These are phyloP conservation scores for Cherax quadricarinatus DNA, from an alignment of 1,140 invertebrate species.

Conservation along the genomic window DNA sequence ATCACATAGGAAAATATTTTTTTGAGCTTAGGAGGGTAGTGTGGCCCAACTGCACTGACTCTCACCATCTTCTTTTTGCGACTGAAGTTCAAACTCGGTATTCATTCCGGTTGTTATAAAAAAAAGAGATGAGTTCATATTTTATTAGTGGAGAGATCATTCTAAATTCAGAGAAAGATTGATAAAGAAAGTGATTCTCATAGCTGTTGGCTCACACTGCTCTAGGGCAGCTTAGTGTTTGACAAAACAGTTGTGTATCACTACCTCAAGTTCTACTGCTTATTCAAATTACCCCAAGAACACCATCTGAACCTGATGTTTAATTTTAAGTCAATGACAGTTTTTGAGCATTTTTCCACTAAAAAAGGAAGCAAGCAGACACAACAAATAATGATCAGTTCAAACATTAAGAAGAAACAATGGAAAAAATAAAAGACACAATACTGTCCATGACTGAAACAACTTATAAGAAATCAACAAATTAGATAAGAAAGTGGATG, in stretches of 20 bases:
- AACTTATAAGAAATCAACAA: no score
- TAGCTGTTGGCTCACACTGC: slow-evolving; percentile 29
- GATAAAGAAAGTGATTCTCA: background rate
- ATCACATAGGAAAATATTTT: slow-evolving; percentile 61
- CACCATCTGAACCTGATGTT: background rate
- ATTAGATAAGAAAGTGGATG: no score
- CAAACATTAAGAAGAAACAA: background rate
- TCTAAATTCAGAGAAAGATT: background rate
- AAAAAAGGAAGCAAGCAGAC: background rate
- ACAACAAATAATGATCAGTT: background rate
- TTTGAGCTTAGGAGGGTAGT: slow-evolving; percentile 44
- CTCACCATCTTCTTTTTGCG: background rate
- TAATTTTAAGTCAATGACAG: background rate
- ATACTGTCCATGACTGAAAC: no score
- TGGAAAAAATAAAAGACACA: no score
- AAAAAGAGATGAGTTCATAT: background rate
- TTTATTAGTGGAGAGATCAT: background rate
- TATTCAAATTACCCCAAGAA: background rate
- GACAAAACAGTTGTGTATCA: background rate
- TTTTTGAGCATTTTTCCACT: background rate
- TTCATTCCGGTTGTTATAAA: background rate
- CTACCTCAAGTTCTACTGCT: background rate
- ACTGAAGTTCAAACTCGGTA: background rate
- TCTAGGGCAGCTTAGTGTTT: background rate
- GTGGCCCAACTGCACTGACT: slow-evolving; percentile 41